Percentiles rank a stretch among this genome's conserved stretches.
Conservation (phyloP, 2,888 invertebrate genomes). For the Amphipyra berbera region DNA sequence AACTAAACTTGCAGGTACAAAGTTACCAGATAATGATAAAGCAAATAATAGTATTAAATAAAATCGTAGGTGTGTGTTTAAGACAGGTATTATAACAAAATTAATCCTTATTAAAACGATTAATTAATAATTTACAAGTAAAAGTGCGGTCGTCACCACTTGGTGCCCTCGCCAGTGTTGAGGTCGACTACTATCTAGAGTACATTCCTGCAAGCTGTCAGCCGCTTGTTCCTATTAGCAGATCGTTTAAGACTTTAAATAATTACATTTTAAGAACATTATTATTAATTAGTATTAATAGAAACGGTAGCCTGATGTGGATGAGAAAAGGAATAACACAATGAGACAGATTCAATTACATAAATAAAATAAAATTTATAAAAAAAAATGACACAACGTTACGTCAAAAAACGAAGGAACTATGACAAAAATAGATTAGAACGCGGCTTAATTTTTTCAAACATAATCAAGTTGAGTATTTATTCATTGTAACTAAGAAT, state of each 20-base stretch:
- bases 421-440: no score
- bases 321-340: no score
- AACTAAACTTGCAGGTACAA: no score
- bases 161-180: constrained; percentile 80
- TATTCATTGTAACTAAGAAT: no score
- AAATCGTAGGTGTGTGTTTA: neutral
- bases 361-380: no score
- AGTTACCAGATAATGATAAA: no score
- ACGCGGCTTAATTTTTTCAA: no score
- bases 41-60: no score
- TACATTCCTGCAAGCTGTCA: constrained; percentile 63
- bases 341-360: no score
- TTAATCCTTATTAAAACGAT: neutral
- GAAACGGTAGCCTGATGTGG: neutral
- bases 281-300: neutral
- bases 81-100: neutral
- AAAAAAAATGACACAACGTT: no score
- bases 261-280: neutral
- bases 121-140: constrained; percentile 59
- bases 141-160: constrained; percentile 73
- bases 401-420: no score
- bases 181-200: constrained; percentile 86
- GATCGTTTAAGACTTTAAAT: constrained; percentile 27
- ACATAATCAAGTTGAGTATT: no score
- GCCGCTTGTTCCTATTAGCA: constrained; percentile 26